A percentile compares a stretch with the other conserved stretches of the same genome.
These are phyloP conservation scores for Gymnodraco acuticeps DNA, from an alignment of 2,797 vertebrate species.

Conservation along the genomic window DNA sequence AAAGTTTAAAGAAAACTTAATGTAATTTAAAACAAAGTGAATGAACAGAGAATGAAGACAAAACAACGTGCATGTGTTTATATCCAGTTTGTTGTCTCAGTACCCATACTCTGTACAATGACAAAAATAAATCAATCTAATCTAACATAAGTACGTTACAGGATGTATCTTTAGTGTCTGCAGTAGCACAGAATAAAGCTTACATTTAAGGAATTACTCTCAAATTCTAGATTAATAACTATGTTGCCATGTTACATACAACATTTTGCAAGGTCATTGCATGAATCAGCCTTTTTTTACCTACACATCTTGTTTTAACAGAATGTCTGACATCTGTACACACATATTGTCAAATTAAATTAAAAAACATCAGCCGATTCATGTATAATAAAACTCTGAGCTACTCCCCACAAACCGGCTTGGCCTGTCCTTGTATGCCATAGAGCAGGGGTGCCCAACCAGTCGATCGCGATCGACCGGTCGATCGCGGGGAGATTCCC, in stretches of 20 bases:
- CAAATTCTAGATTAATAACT: background rate
- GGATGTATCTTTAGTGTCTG: background rate
- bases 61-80: too few relatives aligned
- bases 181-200: background rate
- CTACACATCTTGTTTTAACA: conserved; percentile 3
- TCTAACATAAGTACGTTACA: too few relatives aligned
- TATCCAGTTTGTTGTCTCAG: too few relatives aligned
- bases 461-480: too few relatives aligned
- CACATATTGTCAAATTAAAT: background rate
- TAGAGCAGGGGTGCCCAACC: too few relatives aligned
- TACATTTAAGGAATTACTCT: background rate
- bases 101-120: too few relatives aligned
- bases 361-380: background rate
- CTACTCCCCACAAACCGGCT: background rate
- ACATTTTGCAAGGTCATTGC: background rate
- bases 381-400: background rate
- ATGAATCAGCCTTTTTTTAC: background rate
- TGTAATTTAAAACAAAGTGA: too few relatives aligned
- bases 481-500: too few relatives aligned
- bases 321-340: background rate
- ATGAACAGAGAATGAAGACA: too few relatives aligned
- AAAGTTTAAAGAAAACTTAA: too few relatives aligned
- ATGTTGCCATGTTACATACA: background rate
- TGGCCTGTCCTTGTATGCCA: background rate
- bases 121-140: too few relatives aligned